These are phyloP conservation scores for Coelopa pilipes DNA, from an alignment of 2,888 invertebrate genomes.

Conservation along the genomic window DNA sequence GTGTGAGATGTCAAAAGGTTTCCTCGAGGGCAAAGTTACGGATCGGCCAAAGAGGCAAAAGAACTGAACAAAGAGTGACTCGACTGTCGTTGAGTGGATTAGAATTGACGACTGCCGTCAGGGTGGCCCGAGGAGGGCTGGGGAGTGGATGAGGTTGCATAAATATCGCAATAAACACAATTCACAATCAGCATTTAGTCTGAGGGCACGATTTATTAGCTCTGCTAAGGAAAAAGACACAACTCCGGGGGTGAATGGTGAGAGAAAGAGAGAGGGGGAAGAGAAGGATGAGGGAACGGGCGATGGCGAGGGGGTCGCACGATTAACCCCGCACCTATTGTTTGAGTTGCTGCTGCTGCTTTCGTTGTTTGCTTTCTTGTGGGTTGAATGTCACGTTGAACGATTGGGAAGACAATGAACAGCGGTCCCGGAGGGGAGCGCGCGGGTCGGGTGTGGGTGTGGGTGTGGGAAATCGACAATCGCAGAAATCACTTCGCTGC, in stretches of 20 bases:
- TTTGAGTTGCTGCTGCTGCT: not conserved
- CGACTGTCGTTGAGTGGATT: constrained; percentile 29
- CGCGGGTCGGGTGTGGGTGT: too few relatives aligned
- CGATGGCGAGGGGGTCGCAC: not conserved
- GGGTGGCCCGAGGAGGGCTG: not conserved
- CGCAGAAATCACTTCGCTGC: constrained; percentile 10
- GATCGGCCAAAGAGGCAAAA: not conserved
- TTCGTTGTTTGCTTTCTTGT: constrained; percentile 10
- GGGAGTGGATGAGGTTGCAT: not conserved
- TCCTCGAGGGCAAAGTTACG: too few relatives aligned
- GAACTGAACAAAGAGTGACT: not conserved
- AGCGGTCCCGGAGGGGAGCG: too few relatives aligned
- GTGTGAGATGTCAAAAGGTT: too few relatives aligned
- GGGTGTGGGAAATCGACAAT: not conserved
- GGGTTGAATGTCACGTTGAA: constrained; percentile 6
- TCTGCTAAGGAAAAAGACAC: not conserved
- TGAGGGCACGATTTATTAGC: constrained; percentile 30
- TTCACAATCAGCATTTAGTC: not conserved
- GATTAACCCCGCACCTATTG: constrained; percentile 22
- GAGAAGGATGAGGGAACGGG: constrained; percentile 8
- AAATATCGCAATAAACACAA: constrained; percentile 7
- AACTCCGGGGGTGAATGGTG: too few relatives aligned
- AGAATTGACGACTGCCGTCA: not conserved
- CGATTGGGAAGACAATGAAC: not conserved
- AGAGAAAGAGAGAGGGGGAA: not conserved